Evolutionary conservation across 1,140 invertebrate species (phyloP), one percentile per base, ranked within the genome.

Genomic region (Calephelis nemesis): DNA sequence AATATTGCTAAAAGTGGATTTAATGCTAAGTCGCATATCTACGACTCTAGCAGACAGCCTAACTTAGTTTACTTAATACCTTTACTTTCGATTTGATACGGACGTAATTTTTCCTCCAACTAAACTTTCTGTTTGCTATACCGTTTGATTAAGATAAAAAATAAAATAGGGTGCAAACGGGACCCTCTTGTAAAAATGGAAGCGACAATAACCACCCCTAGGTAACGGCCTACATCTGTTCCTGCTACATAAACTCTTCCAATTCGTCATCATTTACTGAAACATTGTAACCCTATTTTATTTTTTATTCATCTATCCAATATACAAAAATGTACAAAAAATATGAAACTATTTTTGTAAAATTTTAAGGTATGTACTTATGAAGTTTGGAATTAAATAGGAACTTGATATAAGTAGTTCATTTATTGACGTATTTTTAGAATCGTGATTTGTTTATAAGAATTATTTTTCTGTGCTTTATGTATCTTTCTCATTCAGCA

Each of bases 171-270:
- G 82, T 83, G 78, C 68, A 45, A 68, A 60, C 64, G 52, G 64
- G 74, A 75, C 82, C 85, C 80, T 45, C 81, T 82, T 82, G 75
- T 83, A 84, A 87, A 87, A 88, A 86, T 74, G 79, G 10, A 7
- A 39, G 54, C 39, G 54, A 60, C 54, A 60, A 73, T 71, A 65
- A 72, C 65, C 69, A 76, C 84, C 85, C 80, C 79, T 82, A 82
- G 85, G 79, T 85, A 83, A 77, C 54, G 5, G 54, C 67, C 52
- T 77, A 68, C 73, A 76, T 76, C 75, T 74, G 75, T 74, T 77
- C 69, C 47, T 65, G 42, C 47, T 45, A 39, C 50, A 45, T 19
- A 39, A 19, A 47, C 62, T 48, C 42, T 63, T 63, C 65, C 58
- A 58, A 66, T 54, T 60, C 50, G 42, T 60, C 65, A 47, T 60